These are phyloP conservation scores for Hydrolagus colliei DNA, from an alignment of 2,797 vertebrate genomes.

Conservation along the genomic window DNA sequence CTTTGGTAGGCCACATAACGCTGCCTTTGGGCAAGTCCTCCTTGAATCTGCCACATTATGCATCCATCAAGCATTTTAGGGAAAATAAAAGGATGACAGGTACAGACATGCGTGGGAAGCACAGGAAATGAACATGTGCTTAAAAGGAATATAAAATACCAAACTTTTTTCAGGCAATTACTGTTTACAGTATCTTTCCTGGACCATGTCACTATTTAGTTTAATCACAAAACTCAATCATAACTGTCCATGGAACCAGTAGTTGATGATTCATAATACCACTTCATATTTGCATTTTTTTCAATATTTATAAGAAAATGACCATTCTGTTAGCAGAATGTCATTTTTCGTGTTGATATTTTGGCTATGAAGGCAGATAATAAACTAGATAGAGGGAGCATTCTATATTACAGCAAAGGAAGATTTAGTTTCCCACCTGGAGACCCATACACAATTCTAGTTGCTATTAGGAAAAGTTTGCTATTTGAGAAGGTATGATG, in stretches of 20 bases:
- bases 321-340: neutral
- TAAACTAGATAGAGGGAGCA: neutral
- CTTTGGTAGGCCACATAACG: neutral
- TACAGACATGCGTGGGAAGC: conserved; percentile 13
- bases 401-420: neutral
- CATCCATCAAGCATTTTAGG: conserved; percentile 11
- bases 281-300: conserved; percentile 18
- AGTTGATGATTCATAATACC: conserved; percentile 13
- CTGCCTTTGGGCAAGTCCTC: neutral
- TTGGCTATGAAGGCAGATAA: neutral
- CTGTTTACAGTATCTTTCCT: neutral
- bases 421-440: neutral
- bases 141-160: conserved; percentile 10
- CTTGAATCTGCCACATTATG: neutral
- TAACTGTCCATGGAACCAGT: neutral
- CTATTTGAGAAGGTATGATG: no score
- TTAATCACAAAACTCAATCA: neutral
- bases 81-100: conserved; percentile 14
- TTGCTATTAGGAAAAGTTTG: no score
- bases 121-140: conserved; percentile 1
- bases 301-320: conserved; percentile 1
- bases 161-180: conserved; percentile 21
- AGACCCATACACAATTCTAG: no score
- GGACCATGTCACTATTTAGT: conserved; percentile 1
- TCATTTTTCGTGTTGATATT: neutral